These are phyloP conservation scores for Psilopsiagon aymara DNA, from an alignment of 2,113 vertebrate species.

Conservation along the genomic window DNA sequence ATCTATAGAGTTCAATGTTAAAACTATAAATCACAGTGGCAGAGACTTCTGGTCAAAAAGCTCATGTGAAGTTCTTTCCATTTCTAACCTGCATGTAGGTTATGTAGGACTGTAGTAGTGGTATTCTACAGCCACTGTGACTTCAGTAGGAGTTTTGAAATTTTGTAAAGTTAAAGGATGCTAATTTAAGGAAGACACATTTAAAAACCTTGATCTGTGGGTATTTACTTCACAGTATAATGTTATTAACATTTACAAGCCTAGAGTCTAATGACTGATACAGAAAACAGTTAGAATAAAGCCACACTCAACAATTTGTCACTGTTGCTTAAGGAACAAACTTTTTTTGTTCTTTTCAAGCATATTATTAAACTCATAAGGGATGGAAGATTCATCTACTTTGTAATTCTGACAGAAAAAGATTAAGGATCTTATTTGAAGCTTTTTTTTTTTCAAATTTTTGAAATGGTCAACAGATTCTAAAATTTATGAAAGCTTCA, in stretches of 20 bases:
- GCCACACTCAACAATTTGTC: not conserved
- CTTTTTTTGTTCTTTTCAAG: not conserved
- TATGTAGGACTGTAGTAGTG: not conserved
- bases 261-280: not conserved
- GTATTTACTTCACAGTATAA: not conserved
- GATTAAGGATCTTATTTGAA: not conserved
- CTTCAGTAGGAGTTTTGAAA: not conserved
- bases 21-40: not conserved
- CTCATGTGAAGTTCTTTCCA: not conserved
- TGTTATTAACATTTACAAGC: not conserved
- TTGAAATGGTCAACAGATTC: not conserved
- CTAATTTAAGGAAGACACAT: not conserved
- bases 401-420: not conserved
- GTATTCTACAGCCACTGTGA: not conserved
- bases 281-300: not conserved
- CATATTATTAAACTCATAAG: not conserved
- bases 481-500: not conserved
- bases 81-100: not conserved
- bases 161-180: not conserved
- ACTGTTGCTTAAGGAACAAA: not conserved
- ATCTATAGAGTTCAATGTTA: constrained; percentile 15
- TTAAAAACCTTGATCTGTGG: not conserved
- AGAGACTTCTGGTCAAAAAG: constrained; percentile 23
- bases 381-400: not conserved
- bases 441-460: not conserved